Evolutionary conservation across 2,797 vertebrate genomes (phyloP), one percentile per base, ranked within the genome.

Genomic region (Rhadinocentrus ornatus): DNA sequence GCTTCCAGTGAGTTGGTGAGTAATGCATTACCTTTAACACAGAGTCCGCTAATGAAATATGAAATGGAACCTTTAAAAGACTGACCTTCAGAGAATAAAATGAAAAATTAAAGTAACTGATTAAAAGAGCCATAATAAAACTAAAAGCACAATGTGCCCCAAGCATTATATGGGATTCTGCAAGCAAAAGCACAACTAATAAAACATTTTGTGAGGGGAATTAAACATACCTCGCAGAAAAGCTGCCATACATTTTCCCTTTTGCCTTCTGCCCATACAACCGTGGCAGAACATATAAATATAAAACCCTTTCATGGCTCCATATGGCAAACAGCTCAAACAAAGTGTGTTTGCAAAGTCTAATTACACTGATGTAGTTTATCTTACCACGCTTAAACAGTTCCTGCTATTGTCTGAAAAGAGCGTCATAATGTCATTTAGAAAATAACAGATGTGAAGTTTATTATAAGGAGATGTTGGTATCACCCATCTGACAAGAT

Each of bases 291-390:
- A 77, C 53, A 1, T 71, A 74, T 82, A 75, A 69, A 79, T 74
- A 66, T 71, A 56, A 70, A 86, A 78, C 32, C 20, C 54, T 71
- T 87, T 82, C 78, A 78, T 61, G 63, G 78, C 67, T 73, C 73
- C 88, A 90, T 76, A 63, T 91, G 90, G 90, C 44, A 73, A 88
- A 90, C 78, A 63, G 76, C 66, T 91, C 78, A 79, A 55, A 66
- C 29, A 52, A 48, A 77, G 71, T 78, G 59, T 62, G 63, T 66
- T 77, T 61, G 78, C 56, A 75, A 52, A 59, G 70, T 73, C 64
- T 70, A 66, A 84, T 88, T 75, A 80, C 66, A 27, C 64, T 56
- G 62, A 58, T 76, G 75, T 74, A 60, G 83, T 75, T 69, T 78
- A 59, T 71, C 34, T 68, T 81, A 37, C 20, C 56, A 53, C 41